Evolutionary conservation across 2,888 invertebrate species (phyloP), one percentile per base, ranked within the genome.

Genomic region (Melanostoma mellinum): DNA sequence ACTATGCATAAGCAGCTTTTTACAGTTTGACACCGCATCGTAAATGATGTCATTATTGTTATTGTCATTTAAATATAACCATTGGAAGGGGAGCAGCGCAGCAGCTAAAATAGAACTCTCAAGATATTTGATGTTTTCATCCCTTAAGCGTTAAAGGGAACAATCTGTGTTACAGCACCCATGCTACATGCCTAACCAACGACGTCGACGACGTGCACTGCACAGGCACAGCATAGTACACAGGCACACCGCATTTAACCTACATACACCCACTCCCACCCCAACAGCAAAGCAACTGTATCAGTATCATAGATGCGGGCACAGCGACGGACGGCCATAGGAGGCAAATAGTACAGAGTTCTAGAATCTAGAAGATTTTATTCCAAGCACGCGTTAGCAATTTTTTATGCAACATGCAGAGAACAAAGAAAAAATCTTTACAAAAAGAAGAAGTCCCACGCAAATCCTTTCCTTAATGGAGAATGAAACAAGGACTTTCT

Each of bases 311-410:
- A 61, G 20, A 20, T 20, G 20, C 20, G 20, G 20, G 20, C 20
- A 20, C 20, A 1, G 1, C 20, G 20, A 20, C 20, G 20, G 20
- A 20, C 20, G 20, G 20, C 20, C 20, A 20, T 20, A 20, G 20
- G 20, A 20, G 20, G 20, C 20, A 20, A 20, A 20, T 30, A 61
- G 61, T 61, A 46, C 36, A 61, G 35, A 63, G 48, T 50, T 50
- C 6, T 36, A 35, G 61, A 61, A 61, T 46, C 56, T 68, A 35
- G 10, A 68, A 46, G 53, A 68, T 67, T 74, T 74, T 84, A 90
- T 90, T 88, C 90, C 63, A 85, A 87, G 87, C 90, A 90, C 90
- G 90, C 89, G 89, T 89, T 88, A 87, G 89, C 90, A 90, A 90
- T 90, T 90, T 90, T 89, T 90, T 90, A 90, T 90, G 89, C 89